These are phyloP conservation scores for Metopolophium dirhodum DNA, from an alignment of 1,140 invertebrate genomes.

Conservation along the genomic window DNA sequence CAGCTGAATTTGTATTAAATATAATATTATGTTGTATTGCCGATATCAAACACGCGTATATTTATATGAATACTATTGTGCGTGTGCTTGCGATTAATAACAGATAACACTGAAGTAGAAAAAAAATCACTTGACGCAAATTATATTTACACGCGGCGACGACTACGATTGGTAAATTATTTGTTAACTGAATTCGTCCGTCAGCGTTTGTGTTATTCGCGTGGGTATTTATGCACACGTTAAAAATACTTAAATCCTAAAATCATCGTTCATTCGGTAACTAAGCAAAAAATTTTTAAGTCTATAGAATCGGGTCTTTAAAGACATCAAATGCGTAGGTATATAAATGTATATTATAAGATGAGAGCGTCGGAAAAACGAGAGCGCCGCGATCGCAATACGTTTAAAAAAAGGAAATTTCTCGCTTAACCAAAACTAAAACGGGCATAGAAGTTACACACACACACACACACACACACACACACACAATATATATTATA, in stretches of 20 bases:
- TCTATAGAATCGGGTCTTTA: neutral
- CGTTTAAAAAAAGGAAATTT: neutral
- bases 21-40: neutral
- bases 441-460: neutral
- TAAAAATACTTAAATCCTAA: neutral
- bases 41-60: neutral
- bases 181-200: neutral
- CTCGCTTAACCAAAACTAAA: neutral
- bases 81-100: neutral
- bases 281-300: neutral
- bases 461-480: neutral
- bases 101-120: neutral
- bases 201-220: neutral
- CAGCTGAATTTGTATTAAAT: neutral
- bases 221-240: neutral
- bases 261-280: neutral
- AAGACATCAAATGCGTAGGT: neutral
- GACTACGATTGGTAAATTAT: neutral
- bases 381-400: neutral
- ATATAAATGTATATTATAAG: neutral
- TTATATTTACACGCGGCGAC: neutral
- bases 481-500: neutral
- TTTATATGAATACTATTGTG: neutral
- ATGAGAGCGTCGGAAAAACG: neutral
- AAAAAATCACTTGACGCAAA: neutral